Base-by-base conservation (phyloP, 1,140 invertebrate species). In the Planococcus citri region DNA sequence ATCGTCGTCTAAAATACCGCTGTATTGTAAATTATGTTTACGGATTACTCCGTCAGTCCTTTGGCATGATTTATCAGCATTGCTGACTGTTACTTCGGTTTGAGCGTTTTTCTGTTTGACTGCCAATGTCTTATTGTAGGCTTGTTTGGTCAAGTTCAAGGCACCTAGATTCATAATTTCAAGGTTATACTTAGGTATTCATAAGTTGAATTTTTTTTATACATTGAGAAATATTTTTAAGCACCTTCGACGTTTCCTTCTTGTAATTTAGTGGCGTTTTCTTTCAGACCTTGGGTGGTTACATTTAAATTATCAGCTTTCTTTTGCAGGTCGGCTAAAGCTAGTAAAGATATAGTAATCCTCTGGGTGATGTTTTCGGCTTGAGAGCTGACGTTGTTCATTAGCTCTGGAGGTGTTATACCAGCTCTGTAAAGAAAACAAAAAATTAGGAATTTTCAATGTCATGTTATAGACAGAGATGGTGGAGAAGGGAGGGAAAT, bases 181-280 rank as follows among this genome's bases (percentile, higher is more conserved):
- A 60, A 12, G 4, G 57, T 22, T 27, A 37, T 37, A 8, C 33
- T 6, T 37, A 37, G 33, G 33, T 37, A 37, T 14, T n/a, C 33
- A 37, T 37, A 8, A 14, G 33, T n/a, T 37, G 33, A 37, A 37
- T 37, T n/a, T n/a, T n/a, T n/a, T n/a, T n/a, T n/a, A n/a, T 37
- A 37, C 33, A 37, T 37, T 37, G 33, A 6, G 6, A n/a, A n/a
- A n/a, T n/a, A n/a, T n/a, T n/a, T 6, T 58, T 1, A 21, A 64
- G 71, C 73, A 84, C 84, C 95, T 81, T 95, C 91, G 38, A 97
- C 90, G 79, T 97, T 95, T 3, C 88, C 90, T 80, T 97, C 94
- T 78, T 97, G 93, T 27, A 98, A 80, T 75, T 88, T 86, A 0
- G 92, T 97, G 12, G 92, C 92, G 76, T 94, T 92, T 69, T 88